A percentile compares a stretch with the other conserved stretches of the same genome.
These are phyloP conservation scores for Hapalemur alaotrensis DNA, from an alignment of 2,797 vertebrate genomes.

Conservation along the genomic window DNA sequence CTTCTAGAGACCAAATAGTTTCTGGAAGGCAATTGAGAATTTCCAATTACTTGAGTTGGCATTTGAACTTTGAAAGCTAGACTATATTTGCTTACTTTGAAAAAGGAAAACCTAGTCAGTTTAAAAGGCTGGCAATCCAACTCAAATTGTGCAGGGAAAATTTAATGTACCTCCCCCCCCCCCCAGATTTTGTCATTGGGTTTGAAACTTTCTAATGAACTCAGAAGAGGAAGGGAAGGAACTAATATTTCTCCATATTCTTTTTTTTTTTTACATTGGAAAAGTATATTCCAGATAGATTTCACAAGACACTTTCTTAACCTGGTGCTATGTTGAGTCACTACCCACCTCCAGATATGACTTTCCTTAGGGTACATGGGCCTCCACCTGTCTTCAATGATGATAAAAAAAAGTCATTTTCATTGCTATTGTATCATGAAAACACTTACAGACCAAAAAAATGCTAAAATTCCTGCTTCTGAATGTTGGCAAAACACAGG, in stretches of 20 bases:
- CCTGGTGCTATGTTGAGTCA: not conserved
- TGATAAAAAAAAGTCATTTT: not conserved
- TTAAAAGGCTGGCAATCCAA: not conserved
- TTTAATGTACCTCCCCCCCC: not conserved
- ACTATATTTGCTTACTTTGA: not conserved
- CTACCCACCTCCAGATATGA: not conserved
- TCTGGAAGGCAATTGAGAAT: not conserved
- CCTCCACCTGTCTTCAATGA: not conserved
- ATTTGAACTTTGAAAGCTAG: conserved; percentile 47
- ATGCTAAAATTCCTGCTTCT: not conserved
- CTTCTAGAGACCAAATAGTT: not conserved
- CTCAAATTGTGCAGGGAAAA: not conserved
- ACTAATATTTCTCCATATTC: not conserved
- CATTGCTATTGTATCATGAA: not conserved
- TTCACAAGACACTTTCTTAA: not conserved
- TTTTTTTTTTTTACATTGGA: not conserved
- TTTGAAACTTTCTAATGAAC: not conserved
- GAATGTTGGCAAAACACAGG: conserved; percentile 39
- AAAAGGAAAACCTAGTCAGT: not conserved
- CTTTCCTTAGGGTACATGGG: not conserved
- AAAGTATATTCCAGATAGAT: not conserved
- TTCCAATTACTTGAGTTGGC: conserved; percentile 10
- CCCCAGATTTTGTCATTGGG: not conserved
- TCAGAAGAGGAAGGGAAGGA: not conserved
- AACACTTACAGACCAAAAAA: conserved; percentile 32